Base-by-base conservation (phyloP, 2,113 vertebrate genomes). In the Camelus dromedarius region DNA sequence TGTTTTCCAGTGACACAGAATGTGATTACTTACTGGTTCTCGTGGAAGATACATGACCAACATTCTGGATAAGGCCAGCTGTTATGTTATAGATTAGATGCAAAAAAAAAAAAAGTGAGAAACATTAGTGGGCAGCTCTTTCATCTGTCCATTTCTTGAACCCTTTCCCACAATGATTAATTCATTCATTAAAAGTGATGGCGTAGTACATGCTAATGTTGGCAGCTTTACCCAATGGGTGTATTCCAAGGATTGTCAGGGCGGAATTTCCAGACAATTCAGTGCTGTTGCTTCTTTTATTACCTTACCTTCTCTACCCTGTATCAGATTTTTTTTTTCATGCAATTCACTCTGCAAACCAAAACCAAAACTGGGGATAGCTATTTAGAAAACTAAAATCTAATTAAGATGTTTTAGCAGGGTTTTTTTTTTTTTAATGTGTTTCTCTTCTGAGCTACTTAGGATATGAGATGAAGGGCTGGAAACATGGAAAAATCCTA, bases 311-410 rank as follows among this genome's bases (percentile, higher is more conserved):
- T 52, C 58, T 16, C 38, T 22, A 26, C 26, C 11, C 22, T 28
- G 9, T 32, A 52, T 38, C 24, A 46, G 9, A 70, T 81, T 75
- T 56, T 80, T 19, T 35, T 82, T 91, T 90, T 81, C 18, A 24
- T 73, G n/a, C 11, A 92, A 0, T 67, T 67, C 19, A 16, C 9
- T 95, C 62, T 85, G 46, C 9, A 93, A 77, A 22, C 15, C 73
- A 62, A 85, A 73, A 12, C 38, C 12, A 7, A 75, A 94, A 69
- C 42, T 5, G n/a, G 67, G 32, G 35, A n/a, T 35, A 69, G n/a
- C 50, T 87, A 94, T 42, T 97, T 96, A 73, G 28, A 62, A 94
- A 89, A 62, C 46, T 15, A 91, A 97, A 79, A 88, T 85, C 54
- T 90, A 90, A 58, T 95, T 93, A 80, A 10, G 38, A 28, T 88